phyloP scores from a whole-genome alignment of 2,113 vertebrate species.

The Otolemur garnettii region DNA sequence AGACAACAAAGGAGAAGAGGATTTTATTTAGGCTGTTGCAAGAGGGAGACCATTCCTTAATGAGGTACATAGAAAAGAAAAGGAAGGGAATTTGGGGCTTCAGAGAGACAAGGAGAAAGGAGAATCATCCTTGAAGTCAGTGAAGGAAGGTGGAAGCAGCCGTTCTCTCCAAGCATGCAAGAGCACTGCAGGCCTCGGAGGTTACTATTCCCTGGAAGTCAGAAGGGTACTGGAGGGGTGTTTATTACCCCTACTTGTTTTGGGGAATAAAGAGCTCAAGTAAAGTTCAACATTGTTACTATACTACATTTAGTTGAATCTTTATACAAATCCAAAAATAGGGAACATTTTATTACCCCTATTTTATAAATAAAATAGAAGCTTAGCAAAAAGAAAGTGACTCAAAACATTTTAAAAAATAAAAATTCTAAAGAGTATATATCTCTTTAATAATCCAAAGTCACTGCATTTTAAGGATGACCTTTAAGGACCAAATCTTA shows the following conservation, averaged over 20 bases:
- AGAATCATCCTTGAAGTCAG: neutral
- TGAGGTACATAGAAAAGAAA: neutral
- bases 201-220: neutral
- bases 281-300: neutral
- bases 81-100: neutral
- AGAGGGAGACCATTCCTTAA: neutral
- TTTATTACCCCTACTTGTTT: neutral
- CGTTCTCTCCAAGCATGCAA: neutral
- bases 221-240: rapidly evolving
- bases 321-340: neutral
- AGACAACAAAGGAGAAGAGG: neutral
- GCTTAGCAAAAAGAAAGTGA: neutral
- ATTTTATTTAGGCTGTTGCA: neutral
- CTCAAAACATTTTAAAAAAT: neutral
- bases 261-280: neutral
- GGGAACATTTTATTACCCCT: neutral
- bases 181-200: no score
- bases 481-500: neutral
- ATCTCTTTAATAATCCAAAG: neutral
- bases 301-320: neutral
- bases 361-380: neutral
- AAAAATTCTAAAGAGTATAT: neutral
- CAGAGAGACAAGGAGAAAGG: neutral
- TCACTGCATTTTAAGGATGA: neutral
- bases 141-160: neutral